Base-by-base conservation (phyloP, 2,113 vertebrate genomes). In the Hemichromis elongatus region DNA sequence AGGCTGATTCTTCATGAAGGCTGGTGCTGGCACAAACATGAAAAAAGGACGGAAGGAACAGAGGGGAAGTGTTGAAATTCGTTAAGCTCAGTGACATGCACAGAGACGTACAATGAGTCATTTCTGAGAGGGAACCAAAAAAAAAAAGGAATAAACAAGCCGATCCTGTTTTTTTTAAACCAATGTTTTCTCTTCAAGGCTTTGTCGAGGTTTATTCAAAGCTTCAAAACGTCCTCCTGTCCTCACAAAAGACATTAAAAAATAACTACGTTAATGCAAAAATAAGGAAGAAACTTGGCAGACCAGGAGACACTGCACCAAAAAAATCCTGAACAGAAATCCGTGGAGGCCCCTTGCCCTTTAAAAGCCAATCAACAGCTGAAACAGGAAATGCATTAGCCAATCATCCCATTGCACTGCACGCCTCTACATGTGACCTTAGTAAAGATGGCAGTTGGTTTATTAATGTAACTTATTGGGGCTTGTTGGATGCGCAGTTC, bases 21-120 rank as follows among this genome's bases (percentile, higher is more conserved):
- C 18, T 10, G 14, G 9, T 9, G 28, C 52, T 54, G 79, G 18
- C 3, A 9, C 16, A 3, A 28, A 77, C 28, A 26, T 1, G 2
- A 40, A 85, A 87, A 90, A 81, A 88, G 86, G 89, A 8, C 4
- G 9, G 56, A 79, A 52, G 56, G 54, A 47, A 66, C 53, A 3
- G 7, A 63, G 10, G 61, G 82, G 53, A 80, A 73, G 80, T 93
- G 90, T 88, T 86, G 91, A 89, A 89, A 93, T 68, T 33, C 3
- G 26, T 52, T 13, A 28, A 37, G 79, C 1, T 28, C 26, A 50
- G 9, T 2, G 50, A 18, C 33, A 73, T 5, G 6, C 52, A 82
- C 40, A 26, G 6, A 81, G 3, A 84, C 42, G 53, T 2, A 42
- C 14, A 6, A 9, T 83, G 89, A 88, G 68, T 92, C 91, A 92